A percentile compares a stretch with the other conserved stretches of the same genome.
These are phyloP conservation scores for Chlorops oryzae DNA, from an alignment of 1,140 invertebrate species.

Conservation along the genomic window DNA sequence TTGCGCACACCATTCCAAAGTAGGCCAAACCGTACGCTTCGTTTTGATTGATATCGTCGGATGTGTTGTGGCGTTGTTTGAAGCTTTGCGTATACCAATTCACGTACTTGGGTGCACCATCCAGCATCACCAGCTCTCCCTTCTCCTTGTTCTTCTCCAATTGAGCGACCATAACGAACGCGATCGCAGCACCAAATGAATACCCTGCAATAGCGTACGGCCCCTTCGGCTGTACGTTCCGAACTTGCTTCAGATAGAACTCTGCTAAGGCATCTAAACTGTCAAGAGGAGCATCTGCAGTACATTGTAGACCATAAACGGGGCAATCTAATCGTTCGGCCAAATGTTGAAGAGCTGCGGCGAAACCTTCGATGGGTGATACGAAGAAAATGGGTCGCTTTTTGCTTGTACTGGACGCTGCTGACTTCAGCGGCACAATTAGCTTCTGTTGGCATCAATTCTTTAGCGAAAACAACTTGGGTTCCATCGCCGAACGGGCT, in stretches of 20 bases:
- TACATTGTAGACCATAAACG: conserved; percentile 88
- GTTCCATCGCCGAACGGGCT: conserved; percentile 42
- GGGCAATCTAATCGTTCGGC: conserved; percentile 65
- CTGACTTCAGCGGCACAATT: conserved; percentile 57
- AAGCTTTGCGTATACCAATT: conserved; percentile 66
- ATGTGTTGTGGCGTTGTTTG: conserved; percentile 52
- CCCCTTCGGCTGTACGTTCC: conserved; percentile 68
- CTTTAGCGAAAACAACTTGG: conserved; percentile 52
- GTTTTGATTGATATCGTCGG: conserved; percentile 48
- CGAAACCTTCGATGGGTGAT: conserved; percentile 89
- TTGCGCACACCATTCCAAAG: conserved; percentile 74
- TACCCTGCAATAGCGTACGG: conserved; percentile 88
- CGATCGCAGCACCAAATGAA: conserved; percentile 87
- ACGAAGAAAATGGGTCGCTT: conserved; percentile 64
- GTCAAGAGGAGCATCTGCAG: conserved; percentile 63
- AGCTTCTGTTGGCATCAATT: conserved; percentile 60
- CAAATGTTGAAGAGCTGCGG: conserved; percentile 61
- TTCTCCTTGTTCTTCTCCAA: conserved; percentile 64
- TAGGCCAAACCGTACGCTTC: conserved; percentile 70
- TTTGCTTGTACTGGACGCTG: conserved; percentile 39
- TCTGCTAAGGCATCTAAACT: conserved; percentile 68
- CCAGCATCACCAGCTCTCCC: conserved; percentile 71
- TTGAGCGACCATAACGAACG: conserved; percentile 86
- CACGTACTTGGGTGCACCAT: conserved; percentile 89
- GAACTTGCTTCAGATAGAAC: conserved; percentile 75